Evolutionary conservation across 1,140 invertebrate genomes (phyloP).

Genomic region (Diorhabda elongata): DNA sequence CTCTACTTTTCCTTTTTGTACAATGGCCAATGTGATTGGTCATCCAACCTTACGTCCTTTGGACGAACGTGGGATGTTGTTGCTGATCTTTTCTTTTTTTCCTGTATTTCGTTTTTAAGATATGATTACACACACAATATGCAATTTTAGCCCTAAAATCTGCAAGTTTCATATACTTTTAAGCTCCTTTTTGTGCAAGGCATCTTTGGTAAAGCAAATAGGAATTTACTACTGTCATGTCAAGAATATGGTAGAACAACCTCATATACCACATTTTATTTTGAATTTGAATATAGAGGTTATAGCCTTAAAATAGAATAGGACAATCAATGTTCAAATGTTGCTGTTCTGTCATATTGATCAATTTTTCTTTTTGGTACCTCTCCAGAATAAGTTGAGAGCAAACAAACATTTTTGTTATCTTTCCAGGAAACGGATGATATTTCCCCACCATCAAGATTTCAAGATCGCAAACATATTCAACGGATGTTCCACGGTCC

Average conservation of each 20-base stretch:
- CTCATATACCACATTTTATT: conserved; percentile 40
- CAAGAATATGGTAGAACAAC: conserved; percentile 49
- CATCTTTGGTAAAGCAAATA: conserved; percentile 24
- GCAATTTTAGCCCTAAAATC: conserved; percentile 16
- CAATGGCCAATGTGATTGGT: too few species aligned
- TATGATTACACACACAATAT: neutral
- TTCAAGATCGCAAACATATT: neutral
- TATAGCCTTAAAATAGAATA: neutral
- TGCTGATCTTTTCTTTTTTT: too few species aligned
- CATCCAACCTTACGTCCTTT: too few species aligned
- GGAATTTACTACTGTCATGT: conserved; percentile 39
- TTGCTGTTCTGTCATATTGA: neutral
- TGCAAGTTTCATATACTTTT: conserved; percentile 4
- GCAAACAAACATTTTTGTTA: neutral
- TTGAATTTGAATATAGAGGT: neutral
- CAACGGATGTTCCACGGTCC: neutral
- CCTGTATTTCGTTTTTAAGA: too few species aligned
- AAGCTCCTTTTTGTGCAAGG: neutral
- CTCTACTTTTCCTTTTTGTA: too few species aligned
- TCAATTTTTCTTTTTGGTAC: neutral
- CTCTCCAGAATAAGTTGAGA: neutral
- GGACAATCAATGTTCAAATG: neutral
- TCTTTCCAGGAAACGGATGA: neutral
- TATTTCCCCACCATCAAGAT: neutral
- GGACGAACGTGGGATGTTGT: too few species aligned